phyloP scores from a whole-genome alignment of 2,113 vertebrate genomes.

The Myrmecophaga tridactyla region DNA sequence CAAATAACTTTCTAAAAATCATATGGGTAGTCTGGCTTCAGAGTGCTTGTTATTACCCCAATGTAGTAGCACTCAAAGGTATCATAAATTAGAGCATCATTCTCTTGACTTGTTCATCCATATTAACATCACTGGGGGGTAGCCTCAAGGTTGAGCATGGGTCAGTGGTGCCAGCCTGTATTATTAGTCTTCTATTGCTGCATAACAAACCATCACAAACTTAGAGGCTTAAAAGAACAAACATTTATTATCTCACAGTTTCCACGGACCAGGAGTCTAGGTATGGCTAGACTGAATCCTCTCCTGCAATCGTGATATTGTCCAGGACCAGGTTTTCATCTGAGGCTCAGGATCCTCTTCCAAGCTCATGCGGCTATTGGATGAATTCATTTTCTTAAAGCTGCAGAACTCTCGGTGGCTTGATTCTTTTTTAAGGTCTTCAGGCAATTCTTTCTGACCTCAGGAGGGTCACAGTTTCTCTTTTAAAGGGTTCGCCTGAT shows the following conservation, averaged over 20 bases:
- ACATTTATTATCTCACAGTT: neutral
- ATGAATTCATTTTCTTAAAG: neutral
- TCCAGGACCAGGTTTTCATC: neutral
- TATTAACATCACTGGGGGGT: neutral
- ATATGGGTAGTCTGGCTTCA: neutral
- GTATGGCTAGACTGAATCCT: neutral
- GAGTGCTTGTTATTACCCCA: neutral
- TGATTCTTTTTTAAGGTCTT: neutral
- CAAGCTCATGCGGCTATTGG: neutral
- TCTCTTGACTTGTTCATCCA: neutral
- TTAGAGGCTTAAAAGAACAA: neutral
- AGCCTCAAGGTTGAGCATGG: neutral
- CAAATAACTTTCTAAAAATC: neutral
- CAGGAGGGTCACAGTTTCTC: neutral
- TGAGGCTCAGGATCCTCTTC: neutral
- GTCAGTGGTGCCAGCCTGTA: neutral
- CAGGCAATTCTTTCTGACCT: neutral
- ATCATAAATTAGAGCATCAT: neutral
- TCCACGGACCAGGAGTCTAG: neutral
- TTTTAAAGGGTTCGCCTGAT: neutral
- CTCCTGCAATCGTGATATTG: neutral
- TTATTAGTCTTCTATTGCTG: neutral
- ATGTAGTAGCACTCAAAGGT: neutral
- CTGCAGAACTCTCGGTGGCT: neutral
- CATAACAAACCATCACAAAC: neutral